A percentile compares a stretch with the other conserved stretches of the same genome.
These are phyloP conservation scores for Sebastes hopkinsi DNA, from an alignment of 2,797 vertebrate genomes.

Conservation along the genomic window DNA sequence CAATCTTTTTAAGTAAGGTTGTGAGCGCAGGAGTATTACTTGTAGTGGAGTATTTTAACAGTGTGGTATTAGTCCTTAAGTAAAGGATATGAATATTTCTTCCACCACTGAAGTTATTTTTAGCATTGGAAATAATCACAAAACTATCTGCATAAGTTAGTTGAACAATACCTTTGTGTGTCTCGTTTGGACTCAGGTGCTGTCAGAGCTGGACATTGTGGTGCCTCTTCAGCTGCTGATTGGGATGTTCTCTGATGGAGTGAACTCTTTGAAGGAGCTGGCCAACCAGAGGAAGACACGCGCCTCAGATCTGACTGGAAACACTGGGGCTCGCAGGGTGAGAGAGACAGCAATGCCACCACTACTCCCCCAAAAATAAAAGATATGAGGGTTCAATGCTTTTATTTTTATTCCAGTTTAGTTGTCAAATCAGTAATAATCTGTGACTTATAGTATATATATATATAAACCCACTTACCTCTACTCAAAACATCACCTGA, in stretches of 20 bases:
- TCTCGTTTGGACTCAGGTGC: slow-evolving; percentile 81
- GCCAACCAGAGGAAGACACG: slow-evolving; percentile 95
- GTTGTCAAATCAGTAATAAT: not conserved
- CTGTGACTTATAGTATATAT: not conserved
- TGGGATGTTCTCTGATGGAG: slow-evolving; percentile 99
- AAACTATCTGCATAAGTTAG: not conserved
- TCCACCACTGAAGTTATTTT: not conserved
- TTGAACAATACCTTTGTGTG: not conserved
- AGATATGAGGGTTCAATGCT: not conserved
- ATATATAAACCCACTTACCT: not conserved
- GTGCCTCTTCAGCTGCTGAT: slow-evolving; percentile 97
- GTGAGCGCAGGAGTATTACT: not conserved
- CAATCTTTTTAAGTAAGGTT: not conserved
- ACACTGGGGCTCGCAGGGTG: slow-evolving; percentile 91
- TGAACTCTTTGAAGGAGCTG: slow-evolving; percentile 98
- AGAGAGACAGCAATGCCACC: slow-evolving; percentile 41
- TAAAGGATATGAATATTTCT: not conserved
- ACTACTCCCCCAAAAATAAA: not conserved
- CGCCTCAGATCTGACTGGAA: slow-evolving; percentile 87
- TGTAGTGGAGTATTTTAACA: not conserved
- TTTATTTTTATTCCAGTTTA: not conserved
- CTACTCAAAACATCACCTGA: not conserved
- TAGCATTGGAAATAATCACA: not conserved
- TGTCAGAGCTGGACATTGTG: slow-evolving; percentile 97
- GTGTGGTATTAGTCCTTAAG: not conserved